Base-by-base conservation (phyloP, 1,140 invertebrate species). In the Calephelis virginiensis region DNA sequence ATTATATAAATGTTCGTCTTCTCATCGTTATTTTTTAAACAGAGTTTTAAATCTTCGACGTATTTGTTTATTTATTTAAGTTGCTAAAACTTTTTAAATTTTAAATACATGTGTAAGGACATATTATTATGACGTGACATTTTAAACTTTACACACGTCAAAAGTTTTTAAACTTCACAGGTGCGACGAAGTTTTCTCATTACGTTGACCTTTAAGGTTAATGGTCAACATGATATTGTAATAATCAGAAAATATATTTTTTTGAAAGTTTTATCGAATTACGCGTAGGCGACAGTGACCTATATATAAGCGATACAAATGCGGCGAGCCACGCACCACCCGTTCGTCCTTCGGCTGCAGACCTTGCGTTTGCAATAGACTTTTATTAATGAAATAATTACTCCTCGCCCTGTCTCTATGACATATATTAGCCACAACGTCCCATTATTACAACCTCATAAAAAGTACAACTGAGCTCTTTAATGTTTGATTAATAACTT, bases 231-330 rank as follows among this genome's bases (percentile, higher is more conserved):
- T 56, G 28, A 37, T 37, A 7, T 28, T 7, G 17, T 56, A 56
- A 28, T 28, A 28, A 4, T 28, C 17, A 17, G 12, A 37, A 37
- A 11, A 37, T 28, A 56, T 50, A 9, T 13, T 43, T 40, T 50
- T 48, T 11, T 77, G 75, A 80, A 85, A 81, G 83, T 88, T 88
- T 83, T 85, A 86, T 86, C 76, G 85, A 85, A 83, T 89, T 78
- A 79, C 85, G 81, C 82, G 81, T 86, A 81, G 85, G 82, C 84
- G 83, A 76, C 81, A 85, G 80, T 90, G 88, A 90, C 86, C 88
- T 83, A 88, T 78, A 88, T 78, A 86, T 89, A 77, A 76, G 60
- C 67, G 69, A 69, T 74, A 66, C 69, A 78, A 73, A 73, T 74
- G 78, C 67, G 77, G 73, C 77, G 74, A 72, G 77, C 75, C 74